phyloP scores from a whole-genome alignment of 1,140 invertebrate species.

The Dermatophagoides farinae region DNA sequence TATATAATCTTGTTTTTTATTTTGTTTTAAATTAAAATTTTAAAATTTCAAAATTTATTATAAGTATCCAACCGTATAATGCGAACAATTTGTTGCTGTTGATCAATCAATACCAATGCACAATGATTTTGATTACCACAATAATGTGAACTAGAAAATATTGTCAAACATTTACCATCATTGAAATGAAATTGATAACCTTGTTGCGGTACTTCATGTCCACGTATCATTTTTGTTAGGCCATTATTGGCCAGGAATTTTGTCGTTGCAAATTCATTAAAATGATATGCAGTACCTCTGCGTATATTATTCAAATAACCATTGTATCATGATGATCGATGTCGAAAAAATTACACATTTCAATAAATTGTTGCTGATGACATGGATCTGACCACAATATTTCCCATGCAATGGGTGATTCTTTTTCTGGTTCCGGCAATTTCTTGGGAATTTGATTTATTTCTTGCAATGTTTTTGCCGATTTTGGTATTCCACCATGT shows the following conservation, averaged over 20 bases:
- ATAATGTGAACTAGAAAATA: conserved; percentile 45
- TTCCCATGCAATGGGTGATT: conserved; percentile 45
- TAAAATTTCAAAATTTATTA: no score
- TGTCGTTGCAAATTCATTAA: conserved; percentile 41
- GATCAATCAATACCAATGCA: not conserved
- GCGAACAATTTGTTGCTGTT: not conserved
- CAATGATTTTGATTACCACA: conserved; percentile 21
- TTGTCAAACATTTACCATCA: conserved; percentile 36
- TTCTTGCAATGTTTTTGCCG: conserved; percentile 30
- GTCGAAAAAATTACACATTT: not conserved
- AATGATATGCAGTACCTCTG: conserved; percentile 47
- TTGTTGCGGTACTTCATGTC: conserved; percentile 40
- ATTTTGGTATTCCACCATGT: conserved; percentile 50
- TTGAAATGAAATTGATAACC: conserved; percentile 29
- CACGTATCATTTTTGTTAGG: conserved; percentile 43
- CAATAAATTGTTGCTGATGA: conserved; percentile 19
- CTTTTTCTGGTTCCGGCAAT: conserved; percentile 33
- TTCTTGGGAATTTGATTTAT: conserved; percentile 23
- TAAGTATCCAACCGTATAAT: no score
- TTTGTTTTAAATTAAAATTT: no score
- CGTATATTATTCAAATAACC: conserved; percentile 43
- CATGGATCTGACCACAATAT: conserved; percentile 56
- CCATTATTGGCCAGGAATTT: conserved; percentile 39
- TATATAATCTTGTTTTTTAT: no score
- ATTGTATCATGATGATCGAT: not conserved